Base-by-base conservation (phyloP, 2,888 invertebrate genomes). In the Sesia apiformis region DNA sequence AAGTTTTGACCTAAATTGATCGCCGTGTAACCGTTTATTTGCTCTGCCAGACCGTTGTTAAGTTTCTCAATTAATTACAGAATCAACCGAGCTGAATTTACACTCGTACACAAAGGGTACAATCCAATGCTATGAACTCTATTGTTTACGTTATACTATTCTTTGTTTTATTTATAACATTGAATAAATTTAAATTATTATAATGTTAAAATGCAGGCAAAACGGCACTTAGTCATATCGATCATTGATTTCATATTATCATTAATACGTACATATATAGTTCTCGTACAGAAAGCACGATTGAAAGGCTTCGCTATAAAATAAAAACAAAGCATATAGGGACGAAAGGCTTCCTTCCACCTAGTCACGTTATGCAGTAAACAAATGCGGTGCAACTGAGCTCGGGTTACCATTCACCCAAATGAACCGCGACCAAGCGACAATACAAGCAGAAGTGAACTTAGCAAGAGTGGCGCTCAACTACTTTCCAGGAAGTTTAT, bases 261-360 rank as follows among this genome's bases (percentile, higher is more conserved):
- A 23, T 23, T 23, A 23, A 23, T 23, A 23, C 23, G 23, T 23
- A 23, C 23, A 2, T n/a, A n/a, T n/a, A n/a, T 23, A 23, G 23
- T 23, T 23, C 23, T 46, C 8, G 43, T 46, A 8, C 46, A 8
- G 46, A 46, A 4, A 23, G 46, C 4, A 46, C 55, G 52, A 52
- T 79, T 77, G 61, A 59, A 70, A 61, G 86, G 81, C 74, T 85
- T 85, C 84, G 68, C 68, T 74, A 70, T 70, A 76, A 78, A 76
- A 72, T 67, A 72, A 69, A 72, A 70, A 73, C 72, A 72, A 76
- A 70, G 67, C 64, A 62, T 63, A 59, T 65, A 69, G 70, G 74
- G 64, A 72, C 72, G 76, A 81, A 84, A 80, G 86, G 86, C 81
- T 86, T 86, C 81, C 74, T 74, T 72, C 66, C 71, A 72, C 67